These are phyloP conservation scores for Pelmatolapia mariae DNA, from an alignment of 2,113 vertebrate genomes.

Conservation along the genomic window DNA sequence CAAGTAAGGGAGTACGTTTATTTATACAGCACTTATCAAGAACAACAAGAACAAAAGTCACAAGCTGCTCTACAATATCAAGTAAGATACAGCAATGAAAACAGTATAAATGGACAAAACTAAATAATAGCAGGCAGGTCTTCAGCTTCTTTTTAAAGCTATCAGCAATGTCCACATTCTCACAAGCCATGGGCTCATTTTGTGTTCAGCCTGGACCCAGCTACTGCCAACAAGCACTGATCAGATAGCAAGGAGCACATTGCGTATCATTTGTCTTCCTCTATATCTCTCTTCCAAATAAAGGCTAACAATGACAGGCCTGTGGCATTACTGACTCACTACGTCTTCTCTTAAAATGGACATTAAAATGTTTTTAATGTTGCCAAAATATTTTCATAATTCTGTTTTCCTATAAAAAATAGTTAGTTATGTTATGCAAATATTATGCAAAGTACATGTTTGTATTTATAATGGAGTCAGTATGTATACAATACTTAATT, in stretches of 20 bases:
- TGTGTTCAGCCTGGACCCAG: neutral
- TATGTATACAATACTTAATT: neutral
- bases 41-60: neutral
- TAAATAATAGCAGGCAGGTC: neutral
- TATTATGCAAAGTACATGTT: neutral
- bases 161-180: neutral
- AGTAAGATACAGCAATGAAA: neutral
- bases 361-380: accelerated
- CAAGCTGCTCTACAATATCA: neutral
- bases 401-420: neutral
- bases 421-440: neutral
- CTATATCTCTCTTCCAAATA: neutral
- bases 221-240: neutral
- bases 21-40: neutral
- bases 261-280: neutral
- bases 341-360: neutral
- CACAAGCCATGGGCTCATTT: neutral
- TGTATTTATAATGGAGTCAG: neutral
- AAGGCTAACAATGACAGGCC: neutral
- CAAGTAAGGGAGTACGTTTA: neutral
- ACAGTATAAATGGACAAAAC: neutral
- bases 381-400: neutral
- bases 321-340: neutral
- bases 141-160: neutral
- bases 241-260: neutral